These are phyloP conservation scores for Spodoptera litura DNA, from an alignment of 1,140 invertebrate species.

Conservation along the genomic window DNA sequence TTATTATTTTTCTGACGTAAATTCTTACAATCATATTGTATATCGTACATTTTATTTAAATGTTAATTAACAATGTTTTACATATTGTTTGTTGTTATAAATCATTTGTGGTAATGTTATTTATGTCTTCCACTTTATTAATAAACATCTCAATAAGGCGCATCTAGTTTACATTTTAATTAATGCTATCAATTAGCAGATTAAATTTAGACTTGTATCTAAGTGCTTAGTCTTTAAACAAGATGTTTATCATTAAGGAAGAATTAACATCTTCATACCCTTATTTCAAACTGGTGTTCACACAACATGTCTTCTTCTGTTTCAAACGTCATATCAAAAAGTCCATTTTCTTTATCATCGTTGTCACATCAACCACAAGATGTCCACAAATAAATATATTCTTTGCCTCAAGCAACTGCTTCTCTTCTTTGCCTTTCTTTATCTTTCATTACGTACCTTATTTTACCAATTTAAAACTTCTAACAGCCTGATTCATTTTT, in stretches of 20 bases:
- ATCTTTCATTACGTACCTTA: no score
- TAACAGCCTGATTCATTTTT: neutral
- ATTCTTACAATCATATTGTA: neutral
- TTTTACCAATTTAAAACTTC: neutral
- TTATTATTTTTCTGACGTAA: constrained; percentile 7
- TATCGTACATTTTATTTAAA: neutral
- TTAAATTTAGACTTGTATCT: neutral
- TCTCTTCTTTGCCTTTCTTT: no score
- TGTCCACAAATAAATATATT: no score
- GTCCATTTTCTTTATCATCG: no score
- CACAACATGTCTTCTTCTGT: no score
- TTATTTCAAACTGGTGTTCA: no score
- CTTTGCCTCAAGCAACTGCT: no score
- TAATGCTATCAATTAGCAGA: neutral
- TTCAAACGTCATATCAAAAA: no score
- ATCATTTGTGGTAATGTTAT: neutral
- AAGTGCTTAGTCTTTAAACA: no score
- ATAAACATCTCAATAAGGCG: constrained; percentile 11
- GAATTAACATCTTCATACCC: neutral
- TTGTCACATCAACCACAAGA: no score
- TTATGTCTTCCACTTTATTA: constrained; percentile 19
- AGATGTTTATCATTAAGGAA: neutral
- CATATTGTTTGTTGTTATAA: constrained; percentile 1
- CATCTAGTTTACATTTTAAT: neutral
- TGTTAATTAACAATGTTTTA: constrained; percentile 7